phyloP scores from a whole-genome alignment of 2,797 vertebrate genomes.

The Enteromius mattozi region DNA sequence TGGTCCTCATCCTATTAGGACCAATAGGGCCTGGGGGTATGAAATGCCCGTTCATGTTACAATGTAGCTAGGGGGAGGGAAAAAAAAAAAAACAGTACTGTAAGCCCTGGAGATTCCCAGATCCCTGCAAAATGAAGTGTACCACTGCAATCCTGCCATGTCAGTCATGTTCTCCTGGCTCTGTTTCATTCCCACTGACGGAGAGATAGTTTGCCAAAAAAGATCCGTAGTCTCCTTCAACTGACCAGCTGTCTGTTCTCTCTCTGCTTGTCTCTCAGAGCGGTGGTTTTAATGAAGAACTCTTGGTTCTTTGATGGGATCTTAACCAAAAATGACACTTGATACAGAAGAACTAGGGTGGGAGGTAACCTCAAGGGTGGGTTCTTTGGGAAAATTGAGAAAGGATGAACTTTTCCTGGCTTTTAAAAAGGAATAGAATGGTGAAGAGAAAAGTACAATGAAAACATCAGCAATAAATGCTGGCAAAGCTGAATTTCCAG shows the following conservation, averaged over 20 bases:
- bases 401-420: conserved; percentile 30
- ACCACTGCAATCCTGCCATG: not conserved
- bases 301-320: conserved; percentile 23
- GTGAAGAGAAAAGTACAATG: not conserved
- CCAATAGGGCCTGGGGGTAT: conserved; percentile 26
- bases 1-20: conserved; percentile 11
- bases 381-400: conserved; percentile 20
- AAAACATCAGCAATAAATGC: not conserved
- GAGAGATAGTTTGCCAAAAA: conserved; percentile 40
- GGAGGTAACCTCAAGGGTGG: conserved; percentile 18
- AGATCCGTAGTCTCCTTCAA: conserved; percentile 41
- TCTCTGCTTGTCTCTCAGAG: conserved; percentile 17
- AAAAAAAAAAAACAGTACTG: not conserved
- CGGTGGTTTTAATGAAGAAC: conserved; percentile 50
- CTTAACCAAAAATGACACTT: conserved; percentile 53
- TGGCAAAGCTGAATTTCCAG: too few species aligned
- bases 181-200: conserved; percentile 24
- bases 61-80: not conserved
- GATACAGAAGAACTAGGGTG: conserved; percentile 51
- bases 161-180: conserved; percentile 31
- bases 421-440: not conserved
- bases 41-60: conserved; percentile 8
- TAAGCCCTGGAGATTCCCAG: not conserved
- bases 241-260: conserved; percentile 54
- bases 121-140: conserved; percentile 1